Evolutionary conservation across 2,113 vertebrate species (phyloP), one percentile per base, ranked within the genome.

Genomic region (Capra hircus): DNA sequence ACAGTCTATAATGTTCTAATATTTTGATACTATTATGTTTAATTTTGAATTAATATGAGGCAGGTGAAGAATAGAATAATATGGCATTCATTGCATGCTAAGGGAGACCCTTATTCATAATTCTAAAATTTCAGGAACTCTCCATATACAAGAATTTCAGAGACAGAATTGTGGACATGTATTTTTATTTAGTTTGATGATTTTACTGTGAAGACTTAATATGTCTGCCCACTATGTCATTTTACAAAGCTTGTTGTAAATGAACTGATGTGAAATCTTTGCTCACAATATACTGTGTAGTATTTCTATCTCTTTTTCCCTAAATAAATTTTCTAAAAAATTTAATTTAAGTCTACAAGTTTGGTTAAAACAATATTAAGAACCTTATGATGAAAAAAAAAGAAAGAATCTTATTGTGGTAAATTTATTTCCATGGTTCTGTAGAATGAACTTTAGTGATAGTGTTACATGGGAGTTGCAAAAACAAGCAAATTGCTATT

Each of bases 221-320:
- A 53, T 53, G 6, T 90, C 14, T 89, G 85, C 88, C 36, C 0
- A 27, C 10, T n/a, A 6, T 82, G 52, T 50, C 9, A 4, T 33
- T 92, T 89, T 86, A 48, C 9, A 81, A 90, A 96, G 77, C 27
- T 77, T 48, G 11, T 74, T 89, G 64, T 82, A 92, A 85, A 14
- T 94, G 25, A 94, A 71, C 50, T 87, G 25, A 64, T 87, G 6
- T 43, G 71, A 93, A 95, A 84, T 40, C 48, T 97, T 67, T 96
- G 28, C 5, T 83, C 27, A 91, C 30, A 64, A 2, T 84, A 28
- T 74, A 55, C 30, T 40, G 2, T 23, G 10, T 87, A 62, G 3
- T 88, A 48, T 84, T 96, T 83, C 14, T 3, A 19, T 84, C 33
- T 80, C 11, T 57, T 17, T 80, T 91, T 55, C 21, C 36, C 27